A percentile compares a stretch with the other conserved stretches of the same genome.
Evolutionary conservation across 1,140 invertebrate genomes (phyloP).

Genomic region (Drosophila lacertosa): DNA sequence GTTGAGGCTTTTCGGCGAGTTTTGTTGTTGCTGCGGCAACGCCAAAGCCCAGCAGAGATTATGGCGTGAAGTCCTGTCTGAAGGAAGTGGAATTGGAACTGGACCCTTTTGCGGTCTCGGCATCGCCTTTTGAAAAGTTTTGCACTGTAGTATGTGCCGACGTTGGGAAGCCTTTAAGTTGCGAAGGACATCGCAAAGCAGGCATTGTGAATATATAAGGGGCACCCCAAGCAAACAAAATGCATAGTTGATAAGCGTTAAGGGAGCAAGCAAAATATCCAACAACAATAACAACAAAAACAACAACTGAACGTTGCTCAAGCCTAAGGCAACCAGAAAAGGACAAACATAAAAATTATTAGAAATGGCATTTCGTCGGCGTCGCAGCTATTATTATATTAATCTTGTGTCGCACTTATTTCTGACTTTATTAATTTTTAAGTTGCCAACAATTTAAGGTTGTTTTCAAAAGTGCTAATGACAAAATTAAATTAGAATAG

Average conservation of each 20-base stretch:
- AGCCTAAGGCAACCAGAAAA: slow-evolving; percentile 7
- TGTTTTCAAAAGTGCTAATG: neutral
- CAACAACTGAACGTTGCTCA: neutral
- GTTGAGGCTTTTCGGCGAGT: slow-evolving; percentile 19
- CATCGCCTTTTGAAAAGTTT: slow-evolving; percentile 27
- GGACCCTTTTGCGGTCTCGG: slow-evolving; percentile 43
- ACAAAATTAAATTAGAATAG: neutral
- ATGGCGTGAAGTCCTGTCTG: slow-evolving; percentile 24
- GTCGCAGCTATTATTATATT: slow-evolving; percentile 1
- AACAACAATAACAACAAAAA: slow-evolving; percentile 2
- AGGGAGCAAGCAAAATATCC: slow-evolving; percentile 10
- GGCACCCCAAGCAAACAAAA: slow-evolving; percentile 16
- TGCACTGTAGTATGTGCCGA: slow-evolving; percentile 10
- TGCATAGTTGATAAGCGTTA: slow-evolving; percentile 44
- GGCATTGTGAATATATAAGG: slow-evolving; percentile 33
- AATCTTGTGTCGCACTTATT: neutral
- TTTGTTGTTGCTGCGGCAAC: slow-evolving; percentile 34
- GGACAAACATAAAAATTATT: slow-evolving; percentile 25
- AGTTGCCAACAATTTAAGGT: neutral
- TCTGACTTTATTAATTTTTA: slow-evolving; percentile 21
- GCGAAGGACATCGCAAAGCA: slow-evolving; percentile 38
- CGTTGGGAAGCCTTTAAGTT: slow-evolving; percentile 48
- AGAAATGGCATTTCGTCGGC: neutral
- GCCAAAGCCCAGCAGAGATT: slow-evolving; percentile 38
- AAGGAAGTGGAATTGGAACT: slow-evolving; percentile 10